Percentiles rank a stretch among this genome's conserved stretches.
Conservation (phyloP, 2,113 vertebrate species). For the Pelobates fuscus region DNA sequence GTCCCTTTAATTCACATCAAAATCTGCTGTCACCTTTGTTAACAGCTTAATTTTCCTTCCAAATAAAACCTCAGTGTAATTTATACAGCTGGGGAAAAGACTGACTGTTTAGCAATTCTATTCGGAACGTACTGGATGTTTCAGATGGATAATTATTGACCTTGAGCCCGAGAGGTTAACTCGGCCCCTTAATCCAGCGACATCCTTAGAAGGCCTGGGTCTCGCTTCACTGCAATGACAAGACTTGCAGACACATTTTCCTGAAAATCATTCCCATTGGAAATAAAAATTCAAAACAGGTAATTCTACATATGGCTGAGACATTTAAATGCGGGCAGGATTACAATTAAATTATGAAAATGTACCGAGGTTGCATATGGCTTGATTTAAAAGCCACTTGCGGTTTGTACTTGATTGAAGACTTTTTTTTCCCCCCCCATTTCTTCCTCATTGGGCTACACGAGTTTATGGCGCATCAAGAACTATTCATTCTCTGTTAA, state of each 20-base stretch:
- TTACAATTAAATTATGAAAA: constrained; percentile 32
- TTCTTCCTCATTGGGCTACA: neutral
- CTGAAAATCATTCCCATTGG: constrained; percentile 23
- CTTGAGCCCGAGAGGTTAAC: neutral
- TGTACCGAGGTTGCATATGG: constrained; percentile 17
- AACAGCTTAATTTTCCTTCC: too few relatives aligned
- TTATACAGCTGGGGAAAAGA: too few relatives aligned
- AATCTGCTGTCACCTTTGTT: too few relatives aligned
- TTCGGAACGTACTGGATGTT: neutral
- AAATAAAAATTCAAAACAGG: constrained; percentile 22
- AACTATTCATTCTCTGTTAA: constrained; percentile 26
- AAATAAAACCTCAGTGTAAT: too few relatives aligned
- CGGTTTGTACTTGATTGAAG: constrained; percentile 37
- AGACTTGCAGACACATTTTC: constrained; percentile 16
- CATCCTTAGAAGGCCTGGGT: neutral
- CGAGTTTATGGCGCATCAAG: constrained; percentile 23
- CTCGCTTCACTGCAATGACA: constrained; percentile 18
- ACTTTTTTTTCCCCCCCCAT: neutral
- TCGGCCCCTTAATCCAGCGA: constrained; percentile 19
- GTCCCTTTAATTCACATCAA: too few relatives aligned
- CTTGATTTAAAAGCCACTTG: constrained; percentile 38
- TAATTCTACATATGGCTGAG: constrained; percentile 34
- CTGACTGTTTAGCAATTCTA: too few relatives aligned
- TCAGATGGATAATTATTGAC: neutral
- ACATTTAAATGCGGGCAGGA: constrained; percentile 26